These are phyloP conservation scores for Malthinus flaveolus DNA, from an alignment of 2,888 invertebrate species.

Conservation along the genomic window DNA sequence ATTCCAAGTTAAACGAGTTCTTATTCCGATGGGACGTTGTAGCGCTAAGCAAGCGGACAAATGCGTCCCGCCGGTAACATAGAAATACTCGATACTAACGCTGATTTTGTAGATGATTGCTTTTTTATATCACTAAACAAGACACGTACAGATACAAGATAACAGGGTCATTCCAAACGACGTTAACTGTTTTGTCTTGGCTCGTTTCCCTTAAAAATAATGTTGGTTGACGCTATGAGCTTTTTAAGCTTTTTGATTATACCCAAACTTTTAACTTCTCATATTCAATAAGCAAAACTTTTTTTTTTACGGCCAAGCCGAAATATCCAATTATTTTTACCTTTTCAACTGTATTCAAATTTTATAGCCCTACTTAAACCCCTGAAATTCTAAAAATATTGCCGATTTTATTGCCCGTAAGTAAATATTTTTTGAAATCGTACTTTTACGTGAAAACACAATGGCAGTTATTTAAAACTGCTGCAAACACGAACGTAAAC, in stretches of 20 bases:
- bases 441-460: no score
- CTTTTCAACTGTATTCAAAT: no score
- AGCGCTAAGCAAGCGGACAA: slow-evolving; percentile 50
- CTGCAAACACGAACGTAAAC: no score
- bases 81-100: slow-evolving; percentile 55
- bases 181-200: slow-evolving; percentile 52
- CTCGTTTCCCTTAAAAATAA: slow-evolving; percentile 53
- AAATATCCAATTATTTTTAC: no score
- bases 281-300: no score
- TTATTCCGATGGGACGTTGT: slow-evolving; percentile 52
- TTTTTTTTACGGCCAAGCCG: no score
- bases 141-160: slow-evolving; percentile 56
- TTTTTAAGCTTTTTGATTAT: neutral
- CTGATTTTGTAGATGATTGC: slow-evolving; percentile 58
- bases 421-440: no score
- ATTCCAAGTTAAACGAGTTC: slow-evolving; percentile 58
- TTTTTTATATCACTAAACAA: slow-evolving; percentile 56
- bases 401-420: no score
- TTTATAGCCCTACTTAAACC: no score
- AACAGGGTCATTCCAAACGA: slow-evolving; percentile 54
- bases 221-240: slow-evolving; percentile 40
- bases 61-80: slow-evolving; percentile 57
- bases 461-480: no score
- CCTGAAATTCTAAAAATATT: no score
- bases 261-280: no score